phyloP scores from a whole-genome alignment of 2,888 invertebrate genomes.

The Pammene aurita region DNA sequence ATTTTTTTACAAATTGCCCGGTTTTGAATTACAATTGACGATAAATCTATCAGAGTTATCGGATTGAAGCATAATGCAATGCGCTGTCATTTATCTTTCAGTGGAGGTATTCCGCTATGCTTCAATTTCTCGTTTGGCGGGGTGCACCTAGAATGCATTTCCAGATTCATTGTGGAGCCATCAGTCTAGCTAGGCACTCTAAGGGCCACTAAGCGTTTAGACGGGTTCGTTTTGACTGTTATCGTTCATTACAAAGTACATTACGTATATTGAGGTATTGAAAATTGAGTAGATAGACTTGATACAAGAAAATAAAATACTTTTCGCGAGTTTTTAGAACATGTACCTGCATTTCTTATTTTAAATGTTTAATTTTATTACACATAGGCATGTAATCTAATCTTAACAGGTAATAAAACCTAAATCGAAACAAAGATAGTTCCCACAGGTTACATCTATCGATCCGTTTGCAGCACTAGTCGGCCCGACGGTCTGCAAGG shows the following conservation, averaged over 20 bases:
- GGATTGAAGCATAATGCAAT: conserved; percentile 18
- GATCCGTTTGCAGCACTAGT: conserved; percentile 11
- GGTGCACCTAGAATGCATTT: conserved; percentile 24
- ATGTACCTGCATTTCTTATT: too few relatives aligned
- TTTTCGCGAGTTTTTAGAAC: too few relatives aligned
- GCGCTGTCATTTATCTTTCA: conserved; percentile 16
- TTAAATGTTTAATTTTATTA: too few relatives aligned
- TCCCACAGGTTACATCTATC: conserved; percentile 6
- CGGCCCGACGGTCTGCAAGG: conserved; percentile 17
- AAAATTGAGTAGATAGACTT: background rate
- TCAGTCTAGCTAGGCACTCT: conserved; percentile 27
- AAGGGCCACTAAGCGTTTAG: conserved; percentile 22
- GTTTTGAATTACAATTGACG: background rate
- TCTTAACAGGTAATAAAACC: too few relatives aligned
- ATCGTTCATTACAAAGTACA: background rate
- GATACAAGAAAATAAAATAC: too few relatives aligned
- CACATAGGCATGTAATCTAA: too few relatives aligned
- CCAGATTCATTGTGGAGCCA: conserved; percentile 23
- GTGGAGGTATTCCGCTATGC: conserved; percentile 11
- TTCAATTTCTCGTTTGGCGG: conserved; percentile 21
- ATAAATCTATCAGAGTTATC: conserved; percentile 19
- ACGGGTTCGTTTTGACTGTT: conserved; percentile 11
- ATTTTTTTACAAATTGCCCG: too few relatives aligned
- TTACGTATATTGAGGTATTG: too few relatives aligned
- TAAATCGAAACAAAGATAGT: background rate